Base-by-base conservation (phyloP, 2,888 invertebrate genomes). In the Thalpophila matura region DNA sequence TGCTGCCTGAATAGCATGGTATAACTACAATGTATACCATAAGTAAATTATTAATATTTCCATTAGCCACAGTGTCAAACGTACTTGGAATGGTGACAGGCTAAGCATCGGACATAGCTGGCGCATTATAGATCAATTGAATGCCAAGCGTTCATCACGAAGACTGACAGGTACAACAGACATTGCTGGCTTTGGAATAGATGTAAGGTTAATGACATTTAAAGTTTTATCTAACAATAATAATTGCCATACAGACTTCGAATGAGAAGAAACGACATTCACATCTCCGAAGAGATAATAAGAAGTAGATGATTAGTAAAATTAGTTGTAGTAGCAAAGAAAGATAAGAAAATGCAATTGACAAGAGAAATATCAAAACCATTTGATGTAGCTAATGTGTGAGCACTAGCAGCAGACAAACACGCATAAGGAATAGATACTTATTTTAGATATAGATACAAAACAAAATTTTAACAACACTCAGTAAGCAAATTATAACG, bases 41-140 rank as follows among this genome's bases (percentile, higher is more conserved):
- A 27, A 42, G 7, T 24, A 31, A 1, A 63, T 16, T 31, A 56
- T 40, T 10, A 24, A 49, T 38, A 50, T 38, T 50, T 26, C 18
- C 20, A 43, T 38, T 42, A 37, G 40, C n/a, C 10, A 33, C 35
- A 46, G 69, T 47, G 37, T 55, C 42, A 56, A 38, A 40, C 43
- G 29, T 43, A 20, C 20, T 62, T 18, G 10, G 20, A 62, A 53
- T 55, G 35, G 50, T 45, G 58, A 33, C 43, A 55, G 27, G 10
- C 51, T 31, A 24, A 35, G 16, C 47, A 49, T 35, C 29, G 12
- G 45, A 26, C 56, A 54, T 60, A 53, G 33, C 22, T 43, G 35
- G 42, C 45, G 37, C 60, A 50, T 38, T 59, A 70, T 31, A 26
- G 60, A 74, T 69, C 55, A 60, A 77, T 75, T 69, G 69, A 74